Percentiles rank a stretch among this genome's conserved stretches.
These are phyloP conservation scores for Eupithecia subumbrata DNA, from an alignment of 2,888 invertebrate genomes.

Conservation along the genomic window DNA sequence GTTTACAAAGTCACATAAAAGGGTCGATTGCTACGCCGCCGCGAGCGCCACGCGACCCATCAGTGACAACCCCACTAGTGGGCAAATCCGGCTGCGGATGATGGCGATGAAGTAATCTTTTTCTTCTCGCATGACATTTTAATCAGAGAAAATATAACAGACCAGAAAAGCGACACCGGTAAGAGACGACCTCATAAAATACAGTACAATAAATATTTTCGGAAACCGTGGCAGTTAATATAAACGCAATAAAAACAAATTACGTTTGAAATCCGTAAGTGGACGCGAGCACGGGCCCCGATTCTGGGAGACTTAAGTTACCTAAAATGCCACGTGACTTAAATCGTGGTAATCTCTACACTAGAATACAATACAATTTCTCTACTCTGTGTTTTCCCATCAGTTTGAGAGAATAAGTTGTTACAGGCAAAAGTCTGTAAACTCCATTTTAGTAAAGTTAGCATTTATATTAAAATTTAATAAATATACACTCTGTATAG, in stretches of 20 bases:
- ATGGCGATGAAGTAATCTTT: neutral
- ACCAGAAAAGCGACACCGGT: conserved; percentile 4
- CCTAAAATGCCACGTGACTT: neutral
- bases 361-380: neutral
- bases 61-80: neutral
- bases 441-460: no score
- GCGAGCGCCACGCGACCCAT: no score
- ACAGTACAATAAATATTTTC: conserved; percentile 16
- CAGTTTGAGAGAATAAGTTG: no score
- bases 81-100: neutral
- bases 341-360: neutral
- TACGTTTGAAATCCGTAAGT: conserved; percentile 19
- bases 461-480: no score
- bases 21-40: neutral
- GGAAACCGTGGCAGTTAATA: conserved; percentile 19
- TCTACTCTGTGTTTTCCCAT: no score
- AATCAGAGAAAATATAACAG: conserved; percentile 10
- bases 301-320: neutral
- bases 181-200: conserved; percentile 2
- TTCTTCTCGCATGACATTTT: neutral
- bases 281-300: conserved; percentile 2
- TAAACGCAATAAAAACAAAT: conserved; percentile 20
- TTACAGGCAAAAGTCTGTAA: no score
- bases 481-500: no score
- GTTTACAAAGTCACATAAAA: neutral